Percentiles rank a stretch among this genome's conserved stretches.
Evolutionary conservation across 1,140 invertebrate species (phyloP).

Genomic region (Pristionchus pacificus): DNA sequence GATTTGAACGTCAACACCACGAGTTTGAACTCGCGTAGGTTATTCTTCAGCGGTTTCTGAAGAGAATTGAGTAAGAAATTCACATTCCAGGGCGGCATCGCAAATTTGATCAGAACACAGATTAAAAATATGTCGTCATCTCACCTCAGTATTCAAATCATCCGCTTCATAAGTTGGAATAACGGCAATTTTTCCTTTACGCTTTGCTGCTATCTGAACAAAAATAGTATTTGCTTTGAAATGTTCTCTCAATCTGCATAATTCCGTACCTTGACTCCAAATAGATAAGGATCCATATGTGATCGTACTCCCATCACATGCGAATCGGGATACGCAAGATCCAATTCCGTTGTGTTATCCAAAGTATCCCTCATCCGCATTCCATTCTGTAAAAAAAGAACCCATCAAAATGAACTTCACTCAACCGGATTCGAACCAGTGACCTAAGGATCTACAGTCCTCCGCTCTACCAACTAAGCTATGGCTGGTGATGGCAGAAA

Average conservation of each 20-base stretch:
- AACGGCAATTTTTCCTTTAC: not conserved
- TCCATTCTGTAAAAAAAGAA: conserved; percentile 32
- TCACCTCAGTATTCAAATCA: conserved; percentile 10
- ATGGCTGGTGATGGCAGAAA: not conserved
- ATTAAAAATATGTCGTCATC: not conserved
- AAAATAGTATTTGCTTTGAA: not conserved
- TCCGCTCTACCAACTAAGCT: not conserved
- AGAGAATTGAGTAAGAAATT: conserved; percentile 6
- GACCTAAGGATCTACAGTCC: not conserved
- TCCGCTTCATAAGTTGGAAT: not conserved
- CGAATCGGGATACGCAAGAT: conserved; percentile 54
- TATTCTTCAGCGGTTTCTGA: conserved; percentile 49
- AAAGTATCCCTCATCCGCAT: conserved; percentile 20
- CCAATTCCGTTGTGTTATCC: conserved; percentile 42
- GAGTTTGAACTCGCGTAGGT: conserved; percentile 47
- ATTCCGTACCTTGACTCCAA: conserved; percentile 48
- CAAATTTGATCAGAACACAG: not conserved
- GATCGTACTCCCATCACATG: conserved; percentile 53
- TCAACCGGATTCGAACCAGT: not conserved
- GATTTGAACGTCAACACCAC: conserved; percentile 54
- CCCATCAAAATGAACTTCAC: not conserved
- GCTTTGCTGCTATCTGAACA: conserved; percentile 8
- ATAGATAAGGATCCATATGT: conserved; percentile 56
- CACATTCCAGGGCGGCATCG: conserved; percentile 2
- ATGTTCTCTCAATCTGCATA: conserved; percentile 6